phyloP scores from a whole-genome alignment of 2,113 vertebrate species.

The Hippoglossus stenolepis region DNA sequence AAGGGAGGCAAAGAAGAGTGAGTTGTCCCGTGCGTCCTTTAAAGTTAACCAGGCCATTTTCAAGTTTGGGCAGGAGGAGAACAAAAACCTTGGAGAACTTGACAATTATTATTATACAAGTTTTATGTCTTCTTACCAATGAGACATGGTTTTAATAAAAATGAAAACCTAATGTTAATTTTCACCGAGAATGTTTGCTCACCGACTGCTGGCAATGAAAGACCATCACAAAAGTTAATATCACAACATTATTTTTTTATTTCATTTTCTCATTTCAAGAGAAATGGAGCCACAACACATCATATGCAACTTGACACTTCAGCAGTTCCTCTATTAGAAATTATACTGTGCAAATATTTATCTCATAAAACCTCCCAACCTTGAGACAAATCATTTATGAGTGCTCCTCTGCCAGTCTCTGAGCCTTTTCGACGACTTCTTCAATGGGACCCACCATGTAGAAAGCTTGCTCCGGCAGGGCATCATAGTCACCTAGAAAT shows the following conservation, averaged over 20 bases:
- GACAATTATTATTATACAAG: neutral
- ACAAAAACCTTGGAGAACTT: too few relatives aligned
- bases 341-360: conserved; percentile 55
- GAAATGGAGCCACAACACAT: neutral
- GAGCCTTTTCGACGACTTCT: conserved; percentile 83
- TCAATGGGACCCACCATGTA: conserved; percentile 98
- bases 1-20: too few relatives aligned
- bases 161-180: neutral
- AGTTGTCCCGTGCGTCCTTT: too few relatives aligned
- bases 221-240: neutral
- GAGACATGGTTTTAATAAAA: too few relatives aligned
- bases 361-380: too few relatives aligned
- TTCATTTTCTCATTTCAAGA: neutral
- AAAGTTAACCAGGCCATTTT: too few relatives aligned
- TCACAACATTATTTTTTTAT: conserved; percentile 19
- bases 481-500: conserved; percentile 88
- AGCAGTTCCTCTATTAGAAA: conserved; percentile 41
- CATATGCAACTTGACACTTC: conserved; percentile 30
- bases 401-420: conserved; percentile 55
- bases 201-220: neutral
- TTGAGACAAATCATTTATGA: too few relatives aligned
- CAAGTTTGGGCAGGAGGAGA: too few relatives aligned
- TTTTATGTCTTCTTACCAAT: neutral
- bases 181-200: neutral
- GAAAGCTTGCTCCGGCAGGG: conserved; percentile 95